Evolutionary conservation across 2,888 invertebrate species (phyloP).

Genomic region (Nemotelus pantherinus): DNA sequence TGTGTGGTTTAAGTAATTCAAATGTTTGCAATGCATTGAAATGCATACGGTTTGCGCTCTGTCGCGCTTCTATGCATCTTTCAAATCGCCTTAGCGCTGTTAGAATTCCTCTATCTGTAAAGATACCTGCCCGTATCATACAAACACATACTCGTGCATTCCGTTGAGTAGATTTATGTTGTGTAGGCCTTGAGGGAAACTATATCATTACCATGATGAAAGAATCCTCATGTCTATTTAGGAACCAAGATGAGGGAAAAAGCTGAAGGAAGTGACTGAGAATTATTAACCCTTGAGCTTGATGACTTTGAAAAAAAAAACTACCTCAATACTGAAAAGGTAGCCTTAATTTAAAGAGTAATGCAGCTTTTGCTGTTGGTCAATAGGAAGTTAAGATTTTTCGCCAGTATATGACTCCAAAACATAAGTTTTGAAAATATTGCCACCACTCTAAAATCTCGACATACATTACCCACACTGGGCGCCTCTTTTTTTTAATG

Average conservation of each 20-base stretch:
- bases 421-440: too few species aligned
- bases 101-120: neutral
- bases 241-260: conserved; percentile 1
- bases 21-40: conserved; percentile 50
- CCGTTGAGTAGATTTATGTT: neutral
- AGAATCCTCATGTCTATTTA: conserved; percentile 25
- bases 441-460: too few species aligned
- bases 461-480: too few species aligned
- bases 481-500: too few species aligned
- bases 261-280: neutral
- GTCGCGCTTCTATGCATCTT: neutral
- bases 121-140: neutral
- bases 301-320: neutral
- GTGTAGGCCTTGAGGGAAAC: conserved; percentile 8
- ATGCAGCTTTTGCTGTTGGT: neutral
- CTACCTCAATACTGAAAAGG: neutral
- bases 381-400: neutral
- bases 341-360: neutral
- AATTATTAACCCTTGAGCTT: neutral
- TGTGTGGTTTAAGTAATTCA: conserved; percentile 49
- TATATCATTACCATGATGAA: conserved; percentile 33
- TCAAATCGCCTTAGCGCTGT: neutral
- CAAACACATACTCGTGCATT: neutral
- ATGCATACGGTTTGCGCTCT: conserved; percentile 43
- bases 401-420: too few species aligned